These are phyloP conservation scores for Drosophila planitibia DNA, from an alignment of 2,888 invertebrate genomes.

Conservation along the genomic window DNA sequence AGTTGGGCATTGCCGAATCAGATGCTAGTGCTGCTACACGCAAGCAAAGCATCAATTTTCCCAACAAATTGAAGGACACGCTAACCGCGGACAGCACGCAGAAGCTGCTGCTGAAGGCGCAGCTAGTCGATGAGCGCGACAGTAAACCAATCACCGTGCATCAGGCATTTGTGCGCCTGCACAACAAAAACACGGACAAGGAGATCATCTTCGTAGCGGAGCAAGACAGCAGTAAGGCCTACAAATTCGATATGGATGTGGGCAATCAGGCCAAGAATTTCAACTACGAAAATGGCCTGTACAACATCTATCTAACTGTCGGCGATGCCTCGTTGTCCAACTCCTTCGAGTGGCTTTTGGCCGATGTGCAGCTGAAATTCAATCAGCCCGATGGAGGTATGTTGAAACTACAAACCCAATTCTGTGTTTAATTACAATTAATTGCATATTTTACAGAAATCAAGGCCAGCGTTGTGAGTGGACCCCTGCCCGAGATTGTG, in stretches of 20 bases:
- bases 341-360: constrained; percentile 95
- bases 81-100: constrained; percentile 96
- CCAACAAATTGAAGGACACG: constrained; percentile 89
- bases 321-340: constrained; percentile 96
- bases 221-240: constrained; percentile 90
- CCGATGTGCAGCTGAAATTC: constrained; percentile 91
- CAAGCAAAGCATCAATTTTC: constrained; percentile 90
- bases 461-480: constrained; percentile 80
- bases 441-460: constrained; percentile 57
- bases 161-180: constrained; percentile 94
- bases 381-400: constrained; percentile 85
- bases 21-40: constrained; percentile 95
- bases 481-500: constrained; percentile 87
- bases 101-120: constrained; percentile 93
- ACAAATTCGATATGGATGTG: constrained; percentile 97
- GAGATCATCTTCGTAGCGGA: constrained; percentile 98
- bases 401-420: neutral
- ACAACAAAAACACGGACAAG: constrained; percentile 88
- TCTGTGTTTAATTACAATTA: neutral
- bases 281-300: constrained; percentile 90
- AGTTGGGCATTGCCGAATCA: constrained; percentile 95
- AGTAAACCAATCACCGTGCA: constrained; percentile 90
- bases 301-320: constrained; percentile 93
- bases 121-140: constrained; percentile 89
- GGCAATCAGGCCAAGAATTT: constrained; percentile 92